phyloP scores from a whole-genome alignment of 2,797 vertebrate species.

The Cossypha caffra region DNA sequence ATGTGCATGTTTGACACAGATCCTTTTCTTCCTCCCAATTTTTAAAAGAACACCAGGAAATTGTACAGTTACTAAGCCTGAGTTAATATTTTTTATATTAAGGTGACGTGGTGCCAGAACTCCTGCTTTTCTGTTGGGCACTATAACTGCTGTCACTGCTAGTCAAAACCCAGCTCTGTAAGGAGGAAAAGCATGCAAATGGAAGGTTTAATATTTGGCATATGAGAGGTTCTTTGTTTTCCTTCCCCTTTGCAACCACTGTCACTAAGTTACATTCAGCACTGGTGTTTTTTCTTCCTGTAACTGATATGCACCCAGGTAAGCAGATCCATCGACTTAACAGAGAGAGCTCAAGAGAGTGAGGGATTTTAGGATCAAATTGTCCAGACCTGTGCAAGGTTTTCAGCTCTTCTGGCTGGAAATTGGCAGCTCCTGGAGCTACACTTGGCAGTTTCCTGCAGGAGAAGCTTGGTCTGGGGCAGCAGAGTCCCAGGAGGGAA shows the following conservation, averaged over 20 bases:
- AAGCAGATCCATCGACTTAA: not conserved
- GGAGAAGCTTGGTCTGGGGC: not conserved
- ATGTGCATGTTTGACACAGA: constrained; percentile 23
- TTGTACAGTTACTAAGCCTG: constrained; percentile 34
- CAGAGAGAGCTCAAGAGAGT: not conserved
- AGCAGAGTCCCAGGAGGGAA: not conserved
- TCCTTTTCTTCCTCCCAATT: constrained; percentile 22
- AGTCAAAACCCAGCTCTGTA: constrained; percentile 1
- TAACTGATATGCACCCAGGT: not conserved
- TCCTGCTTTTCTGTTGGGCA: constrained; percentile 28
- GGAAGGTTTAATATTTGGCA: constrained; percentile 15
- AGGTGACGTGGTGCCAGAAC: constrained; percentile 3
- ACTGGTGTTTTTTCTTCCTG: not conserved
- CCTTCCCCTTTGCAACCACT: not conserved
- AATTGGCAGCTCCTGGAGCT: not conserved
- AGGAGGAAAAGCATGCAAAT: not conserved
- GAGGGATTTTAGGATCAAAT: not conserved
- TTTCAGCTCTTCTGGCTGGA: not conserved
- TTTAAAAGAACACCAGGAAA: constrained; percentile 61
- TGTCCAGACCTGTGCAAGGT: not conserved
- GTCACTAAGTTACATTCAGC: not conserved
- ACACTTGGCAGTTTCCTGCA: not conserved
- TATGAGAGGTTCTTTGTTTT: not conserved
- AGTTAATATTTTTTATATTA: constrained; percentile 53
- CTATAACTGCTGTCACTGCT: constrained; percentile 4